phyloP scores from a whole-genome alignment of 2,888 invertebrate species.

The Ennomos fuscantarius region DNA sequence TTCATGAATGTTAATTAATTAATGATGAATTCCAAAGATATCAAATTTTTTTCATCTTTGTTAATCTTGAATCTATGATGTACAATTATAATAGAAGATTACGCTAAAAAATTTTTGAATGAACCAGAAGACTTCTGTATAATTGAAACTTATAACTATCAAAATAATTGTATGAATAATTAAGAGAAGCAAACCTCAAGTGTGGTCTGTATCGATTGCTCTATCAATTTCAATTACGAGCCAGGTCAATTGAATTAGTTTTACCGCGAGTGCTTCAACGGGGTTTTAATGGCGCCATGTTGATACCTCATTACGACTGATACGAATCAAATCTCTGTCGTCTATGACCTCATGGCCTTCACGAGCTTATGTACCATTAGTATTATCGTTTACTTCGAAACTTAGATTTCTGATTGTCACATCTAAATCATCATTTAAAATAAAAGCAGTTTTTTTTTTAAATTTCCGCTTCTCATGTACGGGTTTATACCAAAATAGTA shows the following conservation, averaged over 20 bases:
- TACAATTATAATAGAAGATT: too few relatives aligned
- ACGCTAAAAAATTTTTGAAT: too few relatives aligned
- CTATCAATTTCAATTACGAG: slow-evolving; percentile 41
- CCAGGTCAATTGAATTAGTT: slow-evolving; percentile 69
- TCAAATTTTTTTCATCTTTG: too few relatives aligned
- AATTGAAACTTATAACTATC: too few relatives aligned
- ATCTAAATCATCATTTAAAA: too few relatives aligned
- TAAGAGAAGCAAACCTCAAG: slow-evolving; percentile 7
- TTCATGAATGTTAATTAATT: too few relatives aligned
- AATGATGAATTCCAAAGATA: too few relatives aligned
- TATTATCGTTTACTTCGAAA: slow-evolving; percentile 54
- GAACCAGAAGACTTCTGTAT: too few relatives aligned
- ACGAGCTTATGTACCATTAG: slow-evolving; percentile 55
- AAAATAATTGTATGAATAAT: neutral
- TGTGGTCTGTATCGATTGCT: slow-evolving; percentile 41
- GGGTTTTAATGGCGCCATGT: slow-evolving; percentile 67
- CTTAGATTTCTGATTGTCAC: neutral
- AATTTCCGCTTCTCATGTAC: too few relatives aligned
- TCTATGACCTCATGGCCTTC: slow-evolving; percentile 62
- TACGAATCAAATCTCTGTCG: slow-evolving; percentile 59
- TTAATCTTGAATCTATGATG: too few relatives aligned
- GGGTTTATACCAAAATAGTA: too few relatives aligned
- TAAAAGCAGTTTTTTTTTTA: too few relatives aligned
- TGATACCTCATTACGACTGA: slow-evolving; percentile 68
- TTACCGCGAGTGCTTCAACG: slow-evolving; percentile 60